Base-by-base conservation (phyloP, 2,888 invertebrate species). In the Panzeria rudis region DNA sequence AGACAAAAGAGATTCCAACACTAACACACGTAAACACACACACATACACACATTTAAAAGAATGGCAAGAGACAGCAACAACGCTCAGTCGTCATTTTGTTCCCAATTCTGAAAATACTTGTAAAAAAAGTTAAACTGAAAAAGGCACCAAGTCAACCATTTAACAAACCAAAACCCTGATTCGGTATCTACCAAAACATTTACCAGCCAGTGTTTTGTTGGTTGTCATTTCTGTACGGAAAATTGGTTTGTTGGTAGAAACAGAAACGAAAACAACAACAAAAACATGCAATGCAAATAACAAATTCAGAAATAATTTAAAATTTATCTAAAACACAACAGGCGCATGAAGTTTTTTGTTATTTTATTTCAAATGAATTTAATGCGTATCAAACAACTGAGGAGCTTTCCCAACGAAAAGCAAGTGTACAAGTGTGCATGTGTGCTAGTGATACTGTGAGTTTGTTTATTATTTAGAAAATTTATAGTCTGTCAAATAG, bases 281-380 rank as follows among this genome's bases (percentile, higher is more conserved):
- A 44, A 29, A 7, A 52, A 29, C 64, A 66, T n/a, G 17, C 54
- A 29, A 59, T 50, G 47, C 77, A 68, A 80, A 78, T 61, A 69
- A 73, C 64, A 69, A 76, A 69, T 76, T 52, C 73, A 69, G 73
- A 87, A 86, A 87, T 87, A 87, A 87, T 87, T 87, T 71, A 84
- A 85, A 86, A 88, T 87, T 88, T 88, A 88, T 88, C 88, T 86
- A 80, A 86, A 78, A 68, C 78, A 77, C 86, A 86, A 76, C 87
- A 87, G 87, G 83, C 86, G 69, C 78, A 61, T 35, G 38, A 80
- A 64, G 44, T 79, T 54, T 20, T 50, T 29, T 41, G 25, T 47
- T 64, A n/a, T 13, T 54, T 54, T 23, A 25, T n/a, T 73, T 32
- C 35, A 17, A 68, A 68, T 50, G 32, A 52, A 52, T 61, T 61